Evolutionary conservation across 2,888 invertebrate genomes (phyloP), one percentile per base, ranked within the genome.

Genomic region (Philaethria dido): DNA sequence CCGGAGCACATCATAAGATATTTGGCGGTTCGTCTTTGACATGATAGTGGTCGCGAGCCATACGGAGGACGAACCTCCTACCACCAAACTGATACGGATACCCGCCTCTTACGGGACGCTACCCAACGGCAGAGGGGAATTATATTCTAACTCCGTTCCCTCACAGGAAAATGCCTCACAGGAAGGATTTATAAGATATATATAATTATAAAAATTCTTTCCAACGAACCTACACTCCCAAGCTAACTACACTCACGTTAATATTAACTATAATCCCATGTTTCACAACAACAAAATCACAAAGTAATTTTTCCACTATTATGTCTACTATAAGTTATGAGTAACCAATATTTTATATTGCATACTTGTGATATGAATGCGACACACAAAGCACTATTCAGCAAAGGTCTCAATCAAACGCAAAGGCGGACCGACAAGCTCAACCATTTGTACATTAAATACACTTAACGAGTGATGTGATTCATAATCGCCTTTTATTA

Each of bases 401-500:
- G 69, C 47, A 64, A 75, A 73, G 73, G 77, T 72, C 75, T 75
- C 78, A 81, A 77, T 80, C 75, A 78, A 71, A 77, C 61, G 71
- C 74, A 79, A 81, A 81, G 68, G 52, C 80, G 29, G 22, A 77
- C 82, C 81, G 84, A 79, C 81, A 76, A 74, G 72, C 68, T 76
- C 75, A 77, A 82, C 84, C 87, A 88, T 89, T 91, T 89, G 89
- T 90, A 87, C 81, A 85, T 87, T 90, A 88, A 89, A 88, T 85
- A 87, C 83, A 85, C 83, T 86, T 88, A 88, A 90, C 89, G 87
- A 89, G 89, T 87, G 89, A 87, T 90, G 89, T 85, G 88, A 87
- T 86, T 87, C 89, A 87, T 80, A 81, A 80, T 79, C 81, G 78
- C 77, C 84, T 87, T 86, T 86, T 89, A 88, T 88, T 88, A 52